Percentiles rank a stretch among this genome's conserved stretches.
Evolutionary conservation across 2,797 vertebrate genomes (phyloP).

Genomic region (Artibeus lituratus): DNA sequence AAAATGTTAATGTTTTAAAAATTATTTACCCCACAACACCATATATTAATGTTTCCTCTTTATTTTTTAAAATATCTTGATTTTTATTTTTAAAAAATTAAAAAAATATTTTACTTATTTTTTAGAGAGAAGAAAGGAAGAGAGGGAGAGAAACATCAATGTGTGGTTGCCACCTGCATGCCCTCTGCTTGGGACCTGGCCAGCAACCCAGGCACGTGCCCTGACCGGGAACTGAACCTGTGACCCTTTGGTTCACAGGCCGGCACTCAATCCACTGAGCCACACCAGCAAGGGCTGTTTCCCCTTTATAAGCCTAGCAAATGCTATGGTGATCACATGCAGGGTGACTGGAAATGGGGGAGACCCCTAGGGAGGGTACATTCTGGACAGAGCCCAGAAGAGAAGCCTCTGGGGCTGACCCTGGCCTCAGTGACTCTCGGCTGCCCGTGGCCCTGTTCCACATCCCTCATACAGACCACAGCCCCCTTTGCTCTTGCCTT

Average conservation of each 20-base stretch:
- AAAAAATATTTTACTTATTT: too few species aligned
- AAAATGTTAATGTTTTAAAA: slow-evolving; percentile 8
- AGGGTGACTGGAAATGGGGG: background rate
- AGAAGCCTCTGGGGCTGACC: background rate
- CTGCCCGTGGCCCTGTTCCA: too few species aligned
- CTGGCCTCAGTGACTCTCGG: background rate
- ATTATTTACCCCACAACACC: background rate
- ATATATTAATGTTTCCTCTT: background rate
- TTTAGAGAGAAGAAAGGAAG: too few species aligned
- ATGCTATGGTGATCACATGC: background rate
- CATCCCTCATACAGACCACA: background rate
- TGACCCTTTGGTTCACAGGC: too few species aligned
- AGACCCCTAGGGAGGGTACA: background rate
- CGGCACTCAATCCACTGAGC: too few species aligned
- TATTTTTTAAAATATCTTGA: too few species aligned
- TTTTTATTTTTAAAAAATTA: too few species aligned
- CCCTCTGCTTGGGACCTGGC: too few species aligned
- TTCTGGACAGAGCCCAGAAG: background rate
- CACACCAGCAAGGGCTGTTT: background rate
- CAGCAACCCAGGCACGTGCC: too few species aligned
- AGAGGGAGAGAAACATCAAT: too few species aligned
- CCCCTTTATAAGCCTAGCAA: background rate
- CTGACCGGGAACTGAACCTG: too few species aligned
- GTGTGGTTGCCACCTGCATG: too few species aligned
- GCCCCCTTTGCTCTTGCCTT: background rate